phyloP scores from a whole-genome alignment of 2,888 invertebrate species.

The Microctonus brassicae region DNA sequence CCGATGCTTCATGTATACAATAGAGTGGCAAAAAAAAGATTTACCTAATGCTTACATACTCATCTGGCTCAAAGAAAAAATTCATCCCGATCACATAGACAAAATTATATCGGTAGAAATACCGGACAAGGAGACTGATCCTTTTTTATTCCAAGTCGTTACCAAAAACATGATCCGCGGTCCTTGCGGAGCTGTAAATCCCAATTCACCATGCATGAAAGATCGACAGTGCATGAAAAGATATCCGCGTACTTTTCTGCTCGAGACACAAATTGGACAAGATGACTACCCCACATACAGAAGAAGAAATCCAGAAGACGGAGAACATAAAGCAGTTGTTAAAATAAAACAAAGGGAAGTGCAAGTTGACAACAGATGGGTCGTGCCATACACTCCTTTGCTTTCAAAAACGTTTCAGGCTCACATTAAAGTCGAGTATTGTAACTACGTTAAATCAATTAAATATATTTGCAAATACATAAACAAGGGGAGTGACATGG shows the following conservation, averaged over 20 bases:
- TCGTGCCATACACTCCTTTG: conserved; percentile 48
- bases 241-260: conserved; percentile 40
- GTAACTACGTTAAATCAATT: conserved; percentile 65
- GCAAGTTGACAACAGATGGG: conserved; percentile 44
- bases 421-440: conserved; percentile 67
- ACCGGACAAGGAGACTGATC: conserved; percentile 50
- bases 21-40: conserved; percentile 54
- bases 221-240: conserved; percentile 59
- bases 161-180: conserved; percentile 66
- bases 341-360: background rate
- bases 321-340: too few species aligned
- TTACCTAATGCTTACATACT: conserved; percentile 57
- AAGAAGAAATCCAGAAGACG: conserved; percentile 47
- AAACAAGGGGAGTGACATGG: conserved; percentile 53
- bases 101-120: conserved; percentile 33
- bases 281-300: conserved; percentile 40
- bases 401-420: conserved; percentile 51
- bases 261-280: conserved; percentile 48
- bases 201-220: conserved; percentile 63
- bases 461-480: conserved; percentile 65
- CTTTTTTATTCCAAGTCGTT: conserved; percentile 53
- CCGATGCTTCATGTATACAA: conserved; percentile 54
- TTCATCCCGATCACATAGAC: conserved; percentile 41
- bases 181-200: conserved; percentile 63
- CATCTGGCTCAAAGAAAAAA: conserved; percentile 44